Conservation (phyloP, 2,888 invertebrate species). For the Epinotia bilunana region DNA sequence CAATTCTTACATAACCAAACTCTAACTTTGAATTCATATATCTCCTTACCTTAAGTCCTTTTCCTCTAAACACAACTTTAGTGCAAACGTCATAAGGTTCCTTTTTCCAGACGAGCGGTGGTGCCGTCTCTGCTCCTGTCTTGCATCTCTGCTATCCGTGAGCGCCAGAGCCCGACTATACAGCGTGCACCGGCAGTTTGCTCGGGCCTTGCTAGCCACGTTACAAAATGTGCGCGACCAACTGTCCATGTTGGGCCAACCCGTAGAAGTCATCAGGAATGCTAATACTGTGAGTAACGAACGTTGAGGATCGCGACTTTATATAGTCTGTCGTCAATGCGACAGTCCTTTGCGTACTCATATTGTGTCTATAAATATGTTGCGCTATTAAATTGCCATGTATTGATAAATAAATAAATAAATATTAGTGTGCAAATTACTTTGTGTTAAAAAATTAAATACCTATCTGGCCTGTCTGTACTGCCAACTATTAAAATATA, state of each 20-base stretch:
- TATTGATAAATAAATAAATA: too few relatives aligned
- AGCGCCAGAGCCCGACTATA: constrained; percentile 65
- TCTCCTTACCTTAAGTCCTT: neutral
- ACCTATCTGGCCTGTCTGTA: too few relatives aligned
- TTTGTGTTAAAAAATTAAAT: too few relatives aligned
- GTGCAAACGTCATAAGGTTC: neutral
- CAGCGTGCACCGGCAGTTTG: constrained; percentile 64
- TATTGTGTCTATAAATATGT: too few relatives aligned
- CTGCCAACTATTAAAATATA: too few relatives aligned
- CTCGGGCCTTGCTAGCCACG: constrained; percentile 55
- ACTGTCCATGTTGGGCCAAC: constrained; percentile 68
- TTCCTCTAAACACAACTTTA: neutral
- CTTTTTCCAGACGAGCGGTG: constrained; percentile 65
- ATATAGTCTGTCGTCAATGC: too few relatives aligned
- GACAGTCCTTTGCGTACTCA: too few relatives aligned
- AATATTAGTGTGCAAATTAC: too few relatives aligned
- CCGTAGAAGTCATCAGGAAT: constrained; percentile 68
- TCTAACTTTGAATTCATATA: neutral
- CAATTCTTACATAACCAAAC: neutral
- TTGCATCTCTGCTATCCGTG: constrained; percentile 59
- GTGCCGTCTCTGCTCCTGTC: constrained; percentile 64
- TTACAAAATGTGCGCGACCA: constrained; percentile 67
- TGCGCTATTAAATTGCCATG: too few relatives aligned
- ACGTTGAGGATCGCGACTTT: neutral
- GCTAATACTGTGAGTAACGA: constrained; percentile 62